phyloP scores from a whole-genome alignment of 2,113 vertebrate species.

The Stomatorhinus ivindoensis region DNA sequence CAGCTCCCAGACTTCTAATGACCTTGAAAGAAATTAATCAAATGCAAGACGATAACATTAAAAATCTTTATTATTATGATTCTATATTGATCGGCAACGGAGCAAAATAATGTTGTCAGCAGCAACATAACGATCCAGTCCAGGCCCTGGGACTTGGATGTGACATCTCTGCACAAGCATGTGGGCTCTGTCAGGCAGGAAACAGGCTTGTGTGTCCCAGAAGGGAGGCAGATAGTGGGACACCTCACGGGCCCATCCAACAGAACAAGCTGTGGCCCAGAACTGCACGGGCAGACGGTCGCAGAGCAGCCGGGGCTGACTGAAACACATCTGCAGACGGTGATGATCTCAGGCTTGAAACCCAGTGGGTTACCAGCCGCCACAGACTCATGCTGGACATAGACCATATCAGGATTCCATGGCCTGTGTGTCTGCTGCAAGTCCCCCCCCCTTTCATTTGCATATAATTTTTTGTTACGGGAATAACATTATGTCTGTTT shows the following conservation, averaged over 20 bases:
- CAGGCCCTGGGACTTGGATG: neutral
- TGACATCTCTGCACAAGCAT: neutral
- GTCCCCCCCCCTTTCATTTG: neutral
- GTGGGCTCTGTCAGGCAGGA: neutral
- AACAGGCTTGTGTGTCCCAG: neutral
- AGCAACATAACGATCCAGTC: neutral
- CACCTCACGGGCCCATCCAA: neutral
- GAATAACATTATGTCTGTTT: neutral
- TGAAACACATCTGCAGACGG: neutral
- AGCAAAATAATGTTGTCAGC: constrained; percentile 3
- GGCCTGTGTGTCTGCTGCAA: neutral
- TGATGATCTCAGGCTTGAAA: neutral
- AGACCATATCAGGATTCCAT: neutral
- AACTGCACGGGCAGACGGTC: neutral
- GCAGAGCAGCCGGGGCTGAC: neutral
- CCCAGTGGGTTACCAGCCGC: neutral
- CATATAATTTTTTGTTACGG: neutral
- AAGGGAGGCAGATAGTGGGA: neutral
- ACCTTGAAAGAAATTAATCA: neutral
- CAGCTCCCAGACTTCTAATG: neutral
- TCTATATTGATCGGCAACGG: neutral
- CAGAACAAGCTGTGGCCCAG: neutral
- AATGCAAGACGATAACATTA: neutral
- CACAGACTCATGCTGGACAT: neutral
- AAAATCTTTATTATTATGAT: neutral